Base-by-base conservation (phyloP, 2,888 invertebrate genomes). In the Morpho deidamia region DNA sequence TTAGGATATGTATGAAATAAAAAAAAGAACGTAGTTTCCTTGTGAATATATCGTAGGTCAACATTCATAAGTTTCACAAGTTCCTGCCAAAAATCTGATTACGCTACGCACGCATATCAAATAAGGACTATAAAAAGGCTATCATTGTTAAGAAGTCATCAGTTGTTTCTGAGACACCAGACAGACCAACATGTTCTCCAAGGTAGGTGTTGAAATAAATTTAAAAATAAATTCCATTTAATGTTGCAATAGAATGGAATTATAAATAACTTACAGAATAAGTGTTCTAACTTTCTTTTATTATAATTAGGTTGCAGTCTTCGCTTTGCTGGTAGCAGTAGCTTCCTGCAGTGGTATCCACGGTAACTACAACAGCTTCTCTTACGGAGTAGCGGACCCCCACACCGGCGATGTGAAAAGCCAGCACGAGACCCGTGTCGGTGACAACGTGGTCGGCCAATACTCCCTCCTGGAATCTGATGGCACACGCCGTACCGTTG, bases 341-440 rank as follows among this genome's bases (percentile, higher is more conserved):
- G 47, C 47, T 9, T 39, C 39, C 32, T 38, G 38, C 33, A 11
- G 47, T 11, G 37, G 9, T n/a, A 37, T 37, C n/a, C 37, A 8
- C 37, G 47, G 47, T 12, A 80, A 82, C 71, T 83, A 83, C 78
- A 77, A 70, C 68, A 86, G 83, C 76, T 88, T 86, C 79, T 83
- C 87, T 7, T 88, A 88, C 65, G 85, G 85, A 42, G 88, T 88
- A 51, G 75, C 83, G 35, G 88, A 88, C 74, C 88, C 88, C 33
- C 81, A 87, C 76, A 88, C 88, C 70, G 88, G 88, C 40, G 88
- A 88, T 64, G 83, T 85, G 61, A 88, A 88, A 79, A 83, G 81
- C 78, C 93, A 93, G 78, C 91, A 91, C 61, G 93, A 93, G 83
- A 91, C 91, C 56, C 91, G 93, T 57, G 81, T 86, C 60, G 93